Conservation (phyloP, 2,888 invertebrate genomes). For the Cephalotes varians region DNA sequence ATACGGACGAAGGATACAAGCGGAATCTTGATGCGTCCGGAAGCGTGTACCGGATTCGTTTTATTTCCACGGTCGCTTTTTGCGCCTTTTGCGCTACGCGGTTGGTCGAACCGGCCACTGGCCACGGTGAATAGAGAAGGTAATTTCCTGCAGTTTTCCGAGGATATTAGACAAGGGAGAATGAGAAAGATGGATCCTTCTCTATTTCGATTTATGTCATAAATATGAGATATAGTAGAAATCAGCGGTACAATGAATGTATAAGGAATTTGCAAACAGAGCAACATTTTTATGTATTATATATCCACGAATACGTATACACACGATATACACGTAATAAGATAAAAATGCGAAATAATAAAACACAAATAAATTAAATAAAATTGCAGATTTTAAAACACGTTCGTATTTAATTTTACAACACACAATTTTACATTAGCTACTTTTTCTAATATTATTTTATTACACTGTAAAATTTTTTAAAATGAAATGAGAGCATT, state of each 20-base stretch:
- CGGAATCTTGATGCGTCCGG: conserved; percentile 69
- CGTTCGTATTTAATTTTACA: neutral
- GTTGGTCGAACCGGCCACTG: conserved; percentile 33
- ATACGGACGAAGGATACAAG: conserved; percentile 58
- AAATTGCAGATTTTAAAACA: neutral
- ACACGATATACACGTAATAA: neutral
- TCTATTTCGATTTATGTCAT: neutral
- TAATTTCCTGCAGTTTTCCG: conserved; percentile 46
- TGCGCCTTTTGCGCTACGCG: conserved; percentile 27
- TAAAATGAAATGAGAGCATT: neutral
- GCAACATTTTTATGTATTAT: neutral
- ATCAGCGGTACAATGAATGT: neutral
- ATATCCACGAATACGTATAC: neutral
- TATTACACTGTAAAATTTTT: neutral
- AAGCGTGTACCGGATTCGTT: conserved; percentile 59
- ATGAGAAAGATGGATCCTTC: neutral
- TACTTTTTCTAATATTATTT: neutral
- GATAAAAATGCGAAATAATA: neutral
- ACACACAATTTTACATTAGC: neutral
- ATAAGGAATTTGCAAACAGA: conserved; percentile 1
- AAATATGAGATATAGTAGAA: conserved; percentile 1
- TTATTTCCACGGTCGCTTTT: conserved; percentile 38
- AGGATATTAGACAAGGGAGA: conserved; percentile 24
- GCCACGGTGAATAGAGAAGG: conserved; percentile 24
- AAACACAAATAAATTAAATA: neutral